Conservation (phyloP, 2,113 vertebrate species). For the Phoxinus phoxinus region DNA sequence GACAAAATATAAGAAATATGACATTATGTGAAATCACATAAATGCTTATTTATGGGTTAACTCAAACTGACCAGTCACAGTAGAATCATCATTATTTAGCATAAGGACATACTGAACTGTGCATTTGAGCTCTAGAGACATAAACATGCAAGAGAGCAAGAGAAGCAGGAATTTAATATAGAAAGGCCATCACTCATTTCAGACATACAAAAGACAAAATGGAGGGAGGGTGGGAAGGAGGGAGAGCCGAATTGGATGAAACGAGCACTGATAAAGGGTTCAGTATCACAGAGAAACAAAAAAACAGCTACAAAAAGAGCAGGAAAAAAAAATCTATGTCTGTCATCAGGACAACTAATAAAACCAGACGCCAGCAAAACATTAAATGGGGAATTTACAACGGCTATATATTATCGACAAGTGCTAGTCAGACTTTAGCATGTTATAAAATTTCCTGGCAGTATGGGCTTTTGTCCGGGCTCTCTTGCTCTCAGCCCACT, state of each 20-base stretch:
- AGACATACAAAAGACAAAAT: constrained; percentile 23
- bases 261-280: constrained; percentile 43
- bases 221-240: constrained; percentile 34
- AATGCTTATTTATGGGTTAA: constrained; percentile 21
- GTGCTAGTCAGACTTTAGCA: constrained; percentile 72
- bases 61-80: background rate
- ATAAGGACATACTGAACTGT: constrained; percentile 28
- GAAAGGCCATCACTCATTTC: constrained; percentile 45
- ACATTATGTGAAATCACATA: background rate
- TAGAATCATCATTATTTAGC: constrained; percentile 34
- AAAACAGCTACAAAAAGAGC: constrained; percentile 44
- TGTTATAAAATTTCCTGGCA: constrained; percentile 76
- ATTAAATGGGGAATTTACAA: constrained; percentile 74
- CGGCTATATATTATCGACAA: constrained; percentile 67
- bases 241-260: constrained; percentile 27
- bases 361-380: constrained; percentile 56
- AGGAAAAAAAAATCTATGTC: constrained; percentile 43
- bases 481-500: constrained; percentile 51
- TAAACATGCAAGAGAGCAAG: constrained; percentile 45
- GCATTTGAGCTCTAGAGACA: background rate
- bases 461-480: constrained; percentile 60
- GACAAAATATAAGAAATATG: background rate
- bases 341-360: constrained; percentile 59
- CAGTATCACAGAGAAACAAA: constrained; percentile 44
- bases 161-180: constrained; percentile 44